phyloP scores from a whole-genome alignment of 2,797 vertebrate species.

The Tapera naevia region DNA sequence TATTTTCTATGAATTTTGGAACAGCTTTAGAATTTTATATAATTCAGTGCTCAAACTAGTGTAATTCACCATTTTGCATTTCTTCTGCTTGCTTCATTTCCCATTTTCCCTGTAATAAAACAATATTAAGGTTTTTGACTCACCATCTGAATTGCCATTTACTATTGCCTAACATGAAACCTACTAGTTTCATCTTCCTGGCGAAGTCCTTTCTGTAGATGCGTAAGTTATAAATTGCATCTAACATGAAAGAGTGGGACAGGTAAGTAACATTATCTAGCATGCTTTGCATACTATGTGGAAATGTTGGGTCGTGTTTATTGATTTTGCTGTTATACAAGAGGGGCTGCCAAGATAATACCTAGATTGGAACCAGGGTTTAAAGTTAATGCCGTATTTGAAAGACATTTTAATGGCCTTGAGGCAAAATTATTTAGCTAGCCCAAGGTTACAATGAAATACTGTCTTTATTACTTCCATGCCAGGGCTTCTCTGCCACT shows the following conservation, averaged over 20 bases:
- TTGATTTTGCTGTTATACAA: conserved; percentile 43
- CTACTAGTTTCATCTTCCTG: neutral
- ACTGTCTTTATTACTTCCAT: conserved; percentile 24
- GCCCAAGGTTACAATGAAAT: conserved; percentile 59
- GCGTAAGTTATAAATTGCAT: neutral
- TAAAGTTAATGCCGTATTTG: conserved; percentile 25
- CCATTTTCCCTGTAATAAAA: neutral
- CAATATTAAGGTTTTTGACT: neutral
- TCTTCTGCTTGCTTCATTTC: neutral
- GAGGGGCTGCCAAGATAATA: neutral
- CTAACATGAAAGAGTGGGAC: neutral
- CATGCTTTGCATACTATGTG: neutral
- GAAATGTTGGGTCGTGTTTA: conserved; percentile 8
- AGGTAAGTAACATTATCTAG: neutral
- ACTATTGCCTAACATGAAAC: neutral
- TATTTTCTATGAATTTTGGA: neutral
- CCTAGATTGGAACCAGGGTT: neutral
- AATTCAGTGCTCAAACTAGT: neutral
- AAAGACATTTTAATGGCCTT: conserved; percentile 53
- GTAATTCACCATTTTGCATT: neutral
- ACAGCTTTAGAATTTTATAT: neutral
- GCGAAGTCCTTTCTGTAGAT: neutral
- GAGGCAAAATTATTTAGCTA: conserved; percentile 31
- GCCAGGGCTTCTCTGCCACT: neutral
- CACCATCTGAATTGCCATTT: neutral